Base-by-base conservation (phyloP, 2,797 vertebrate species). In the Coilia nasus region DNA sequence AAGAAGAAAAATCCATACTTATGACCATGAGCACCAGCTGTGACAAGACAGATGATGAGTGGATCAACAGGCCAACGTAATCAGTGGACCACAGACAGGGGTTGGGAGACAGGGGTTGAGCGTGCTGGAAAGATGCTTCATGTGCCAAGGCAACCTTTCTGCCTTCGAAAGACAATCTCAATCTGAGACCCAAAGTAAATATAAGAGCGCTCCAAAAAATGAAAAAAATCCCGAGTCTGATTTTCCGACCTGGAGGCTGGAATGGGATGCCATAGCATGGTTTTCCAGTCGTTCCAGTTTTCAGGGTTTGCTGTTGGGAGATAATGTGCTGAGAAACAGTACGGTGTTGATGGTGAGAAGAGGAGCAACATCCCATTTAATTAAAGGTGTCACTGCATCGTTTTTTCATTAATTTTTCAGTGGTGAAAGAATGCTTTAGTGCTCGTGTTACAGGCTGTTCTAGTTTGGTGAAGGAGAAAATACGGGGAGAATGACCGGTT, bases 81-180 rank as follows among this genome's bases (percentile, higher is more conserved):
- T 71, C 28, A 71, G 64, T 11, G 14, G 64, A 71, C 64, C 64
- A 71, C 64, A 71, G 64, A 71, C 21, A 31, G 1, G 19, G 35
- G 35, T 41, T 41, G 35, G 35, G 35, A 41, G 35, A 41, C 35
- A 60, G 64, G 64, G 64, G 64, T 78, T 44, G 35, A 6, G 2
- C 31, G 17, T 78, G 71, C 71, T 78, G 71, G 71, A 78, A 78
- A 78, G 31, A 78, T 6, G 6, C 31, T 2, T 31, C 21, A 9
- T 1, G 35, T 10, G 60, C 86, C 83, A 85, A 83, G 87, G 78
- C 67, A 90, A 88, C 47, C 89, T 89, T 84, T 82, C 81, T 31
- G 28, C 19, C 28, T 15, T 75, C 84, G 59, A 85, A 83, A 46
- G 83, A 86, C 85, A 85, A 60, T 82, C 82, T 54, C 19, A 78